Percentiles rank a stretch among this genome's conserved stretches.
These are phyloP conservation scores for Mythimna loreyi DNA, from an alignment of 2,888 invertebrate species.

Conservation along the genomic window DNA sequence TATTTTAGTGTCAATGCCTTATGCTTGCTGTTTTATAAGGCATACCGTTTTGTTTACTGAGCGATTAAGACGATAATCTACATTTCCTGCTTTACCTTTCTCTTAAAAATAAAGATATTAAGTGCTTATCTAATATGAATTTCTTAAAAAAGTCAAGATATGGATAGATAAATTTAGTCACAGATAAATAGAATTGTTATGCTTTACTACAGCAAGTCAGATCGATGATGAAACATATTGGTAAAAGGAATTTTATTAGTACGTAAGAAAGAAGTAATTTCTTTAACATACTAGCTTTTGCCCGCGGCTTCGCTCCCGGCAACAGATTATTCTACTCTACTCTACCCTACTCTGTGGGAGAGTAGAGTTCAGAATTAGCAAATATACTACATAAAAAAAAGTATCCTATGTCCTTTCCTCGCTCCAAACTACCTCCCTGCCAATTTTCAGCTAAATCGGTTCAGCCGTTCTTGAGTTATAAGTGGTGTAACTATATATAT, in stretches of 20 bases:
- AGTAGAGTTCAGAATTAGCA: too few relatives aligned
- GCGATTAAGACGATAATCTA: neutral
- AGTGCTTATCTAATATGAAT: neutral
- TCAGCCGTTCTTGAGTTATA: too few relatives aligned
- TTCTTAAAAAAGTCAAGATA: neutral
- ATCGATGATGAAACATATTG: neutral
- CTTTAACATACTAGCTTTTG: too few relatives aligned
- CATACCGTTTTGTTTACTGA: neutral
- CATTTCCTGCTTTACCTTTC: slow-evolving; percentile 5
- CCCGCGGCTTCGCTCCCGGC: too few relatives aligned
- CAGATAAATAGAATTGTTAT: neutral
- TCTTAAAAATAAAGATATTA: neutral
- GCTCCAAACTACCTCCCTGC: too few relatives aligned
- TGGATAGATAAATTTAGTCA: neutral
- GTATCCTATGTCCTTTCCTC: too few relatives aligned
- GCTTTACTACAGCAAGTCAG: neutral
- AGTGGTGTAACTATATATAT: too few relatives aligned
- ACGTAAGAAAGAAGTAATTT: neutral
- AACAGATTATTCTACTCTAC: too few relatives aligned
- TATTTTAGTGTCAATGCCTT: slow-evolving; percentile 11
- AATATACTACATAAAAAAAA: too few relatives aligned
- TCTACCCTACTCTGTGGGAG: too few relatives aligned
- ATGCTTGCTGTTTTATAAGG: neutral
- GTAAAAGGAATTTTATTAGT: neutral
- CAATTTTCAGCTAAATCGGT: too few relatives aligned